These are phyloP conservation scores for Melitaea athalia DNA, from an alignment of 2,888 invertebrate genomes.

Conservation along the genomic window DNA sequence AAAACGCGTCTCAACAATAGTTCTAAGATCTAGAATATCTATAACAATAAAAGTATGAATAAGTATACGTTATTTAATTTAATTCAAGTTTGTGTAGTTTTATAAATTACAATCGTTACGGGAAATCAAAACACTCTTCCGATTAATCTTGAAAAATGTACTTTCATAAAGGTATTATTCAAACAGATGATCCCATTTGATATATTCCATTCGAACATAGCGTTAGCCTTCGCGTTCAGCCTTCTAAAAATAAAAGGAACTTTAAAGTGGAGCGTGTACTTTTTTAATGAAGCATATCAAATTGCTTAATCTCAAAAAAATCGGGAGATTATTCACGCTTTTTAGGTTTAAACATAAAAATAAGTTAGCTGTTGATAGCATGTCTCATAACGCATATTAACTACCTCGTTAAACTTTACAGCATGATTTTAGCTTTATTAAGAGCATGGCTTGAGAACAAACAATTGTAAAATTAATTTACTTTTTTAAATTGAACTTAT, in stretches of 20 bases:
- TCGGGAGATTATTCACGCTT: slow-evolving; percentile 9
- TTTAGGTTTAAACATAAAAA: not conserved
- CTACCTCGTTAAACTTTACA: not conserved
- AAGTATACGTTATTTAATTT: not conserved
- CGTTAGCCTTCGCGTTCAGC: not conserved
- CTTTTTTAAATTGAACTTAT: too few relatives aligned
- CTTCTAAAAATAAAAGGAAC: slow-evolving; percentile 21
- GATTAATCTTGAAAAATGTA: slow-evolving; percentile 7
- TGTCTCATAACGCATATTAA: not conserved
- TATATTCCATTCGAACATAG: slow-evolving; percentile 24
- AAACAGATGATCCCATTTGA: slow-evolving; percentile 45
- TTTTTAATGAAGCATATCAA: slow-evolving; percentile 5
- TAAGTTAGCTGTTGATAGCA: not conserved
- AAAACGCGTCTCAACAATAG: too few relatives aligned
- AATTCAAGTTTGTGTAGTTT: not conserved
- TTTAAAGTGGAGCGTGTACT: slow-evolving; percentile 17
- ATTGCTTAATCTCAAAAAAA: slow-evolving; percentile 4
- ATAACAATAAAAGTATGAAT: not conserved
- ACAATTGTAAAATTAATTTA: too few relatives aligned
- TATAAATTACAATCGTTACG: slow-evolving; percentile 5
- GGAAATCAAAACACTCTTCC: not conserved
- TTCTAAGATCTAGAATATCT: too few relatives aligned
- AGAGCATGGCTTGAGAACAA: not conserved
- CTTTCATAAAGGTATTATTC: not conserved
- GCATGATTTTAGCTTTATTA: not conserved